A percentile compares a stretch with the other conserved stretches of the same genome.
phyloP scores from a whole-genome alignment of 2,888 invertebrate species.

The Drosophila limbata region DNA sequence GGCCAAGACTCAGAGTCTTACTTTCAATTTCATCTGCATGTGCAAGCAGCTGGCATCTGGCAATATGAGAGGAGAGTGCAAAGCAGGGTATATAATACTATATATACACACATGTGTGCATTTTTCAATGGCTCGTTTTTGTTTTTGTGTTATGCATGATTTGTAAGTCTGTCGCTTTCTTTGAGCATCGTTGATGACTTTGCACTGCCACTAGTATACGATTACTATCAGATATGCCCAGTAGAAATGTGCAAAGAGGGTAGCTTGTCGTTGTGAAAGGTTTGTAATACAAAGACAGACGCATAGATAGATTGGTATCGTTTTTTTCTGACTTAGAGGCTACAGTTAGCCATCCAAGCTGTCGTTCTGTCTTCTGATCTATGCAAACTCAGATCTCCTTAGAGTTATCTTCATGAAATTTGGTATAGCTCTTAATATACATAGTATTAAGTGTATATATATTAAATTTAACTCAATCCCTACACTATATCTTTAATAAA shows the following conservation, averaged over 20 bases:
- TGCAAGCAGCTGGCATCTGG: slow-evolving; percentile 27
- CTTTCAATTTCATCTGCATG: slow-evolving; percentile 74
- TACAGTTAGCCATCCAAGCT: background rate
- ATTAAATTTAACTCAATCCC: background rate
- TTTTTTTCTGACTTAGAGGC: background rate
- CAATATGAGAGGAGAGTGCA: background rate
- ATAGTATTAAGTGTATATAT: background rate
- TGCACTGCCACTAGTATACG: slow-evolving; percentile 58
- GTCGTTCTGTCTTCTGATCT: background rate
- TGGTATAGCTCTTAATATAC: background rate
- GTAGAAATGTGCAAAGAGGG: slow-evolving; percentile 2
- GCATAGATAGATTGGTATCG: background rate
- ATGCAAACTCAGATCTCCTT: background rate
- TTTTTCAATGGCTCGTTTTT: slow-evolving; percentile 46
- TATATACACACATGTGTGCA: slow-evolving; percentile 27
- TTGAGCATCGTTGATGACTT: slow-evolving; percentile 68
- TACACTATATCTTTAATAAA: background rate
- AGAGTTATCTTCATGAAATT: background rate
- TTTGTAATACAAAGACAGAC: no score
- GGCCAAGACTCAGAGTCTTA: slow-evolving; percentile 34
- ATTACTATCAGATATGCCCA: slow-evolving; percentile 49
- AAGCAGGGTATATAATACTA: background rate
- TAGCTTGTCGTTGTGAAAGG: background rate
- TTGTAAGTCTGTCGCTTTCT: slow-evolving; percentile 70
- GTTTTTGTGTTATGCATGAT: slow-evolving; percentile 61